phyloP scores from a whole-genome alignment of 2,113 vertebrate genomes.

The Neolamprologus longior region DNA sequence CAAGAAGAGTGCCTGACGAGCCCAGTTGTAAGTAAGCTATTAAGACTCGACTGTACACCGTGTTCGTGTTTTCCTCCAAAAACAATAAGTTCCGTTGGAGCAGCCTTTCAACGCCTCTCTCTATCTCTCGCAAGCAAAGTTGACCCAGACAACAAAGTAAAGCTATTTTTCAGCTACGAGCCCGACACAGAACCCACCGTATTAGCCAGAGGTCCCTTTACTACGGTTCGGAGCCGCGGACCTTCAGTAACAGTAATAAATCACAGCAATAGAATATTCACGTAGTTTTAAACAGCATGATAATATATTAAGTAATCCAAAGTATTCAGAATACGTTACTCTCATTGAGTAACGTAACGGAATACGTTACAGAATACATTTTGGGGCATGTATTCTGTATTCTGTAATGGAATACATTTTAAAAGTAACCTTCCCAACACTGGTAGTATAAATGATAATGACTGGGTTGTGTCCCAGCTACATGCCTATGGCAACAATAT shows the following conservation, averaged over 20 bases:
- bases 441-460: not conserved
- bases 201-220: too few relatives aligned
- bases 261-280: too few relatives aligned
- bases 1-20: too few relatives aligned
- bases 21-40: too few relatives aligned
- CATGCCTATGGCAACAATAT: not conserved
- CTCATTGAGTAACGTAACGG: not conserved
- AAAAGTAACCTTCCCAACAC: not conserved
- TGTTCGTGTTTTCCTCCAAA: too few relatives aligned
- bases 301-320: not conserved
- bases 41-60: too few relatives aligned
- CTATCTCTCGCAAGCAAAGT: rapidly evolving
- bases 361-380: not conserved
- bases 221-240: too few relatives aligned
- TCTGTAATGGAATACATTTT: not conserved
- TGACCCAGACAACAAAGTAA: too few relatives aligned
- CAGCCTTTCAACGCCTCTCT: too few relatives aligned
- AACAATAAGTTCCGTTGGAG: rapidly evolving
- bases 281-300: too few relatives aligned
- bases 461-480: not conserved
- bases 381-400: not conserved
- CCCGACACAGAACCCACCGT: rapidly evolving
- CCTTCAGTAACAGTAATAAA: too few relatives aligned
- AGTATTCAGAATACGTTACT: not conserved
- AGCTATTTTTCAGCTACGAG: rapidly evolving